Conservation (phyloP, 2,888 invertebrate species). For the Folsomia manolachei region DNA sequence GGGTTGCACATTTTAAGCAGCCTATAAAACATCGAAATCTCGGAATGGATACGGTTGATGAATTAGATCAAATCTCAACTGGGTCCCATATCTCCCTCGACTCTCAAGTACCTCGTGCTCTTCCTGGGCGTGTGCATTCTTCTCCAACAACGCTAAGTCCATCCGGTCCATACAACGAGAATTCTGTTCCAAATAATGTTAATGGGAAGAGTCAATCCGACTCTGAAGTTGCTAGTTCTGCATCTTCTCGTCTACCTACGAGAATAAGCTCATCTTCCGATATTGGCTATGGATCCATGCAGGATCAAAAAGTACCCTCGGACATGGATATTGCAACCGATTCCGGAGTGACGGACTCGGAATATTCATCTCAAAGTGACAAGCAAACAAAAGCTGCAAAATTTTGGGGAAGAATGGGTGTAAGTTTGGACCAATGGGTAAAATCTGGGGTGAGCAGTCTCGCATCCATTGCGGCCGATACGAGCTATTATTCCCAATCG, state of each 20-base stretch:
- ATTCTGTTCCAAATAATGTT: slow-evolving; percentile 4
- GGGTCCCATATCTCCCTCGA: slow-evolving; percentile 47
- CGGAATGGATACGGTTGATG: slow-evolving; percentile 47
- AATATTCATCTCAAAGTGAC: not conserved
- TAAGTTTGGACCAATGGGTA: slow-evolving; percentile 50
- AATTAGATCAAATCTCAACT: slow-evolving; percentile 50
- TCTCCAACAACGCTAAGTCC: slow-evolving; percentile 24
- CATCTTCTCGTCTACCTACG: slow-evolving; percentile 38
- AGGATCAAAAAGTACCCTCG: slow-evolving; percentile 52
- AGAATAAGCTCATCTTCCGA: slow-evolving; percentile 53
- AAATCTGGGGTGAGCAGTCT: slow-evolving; percentile 47
- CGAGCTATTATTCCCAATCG: slow-evolving; percentile 42
- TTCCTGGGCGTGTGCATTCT: slow-evolving; percentile 12
- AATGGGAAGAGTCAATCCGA: slow-evolving; percentile 41
- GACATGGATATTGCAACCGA: slow-evolving; percentile 41
- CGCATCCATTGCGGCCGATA: slow-evolving; percentile 44
- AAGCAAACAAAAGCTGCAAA: slow-evolving; percentile 36
- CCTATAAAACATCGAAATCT: slow-evolving; percentile 57
- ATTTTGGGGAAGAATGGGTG: slow-evolving; percentile 51
- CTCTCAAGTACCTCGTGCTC: slow-evolving; percentile 31
- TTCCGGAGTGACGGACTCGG: no score
- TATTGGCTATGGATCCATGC: slow-evolving; percentile 58
- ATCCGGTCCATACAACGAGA: slow-evolving; percentile 14
- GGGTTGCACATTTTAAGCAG: slow-evolving; percentile 81
- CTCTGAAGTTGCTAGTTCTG: slow-evolving; percentile 36